Conservation (phyloP, 2,113 vertebrate genomes). For the Cottus gobio region DNA sequence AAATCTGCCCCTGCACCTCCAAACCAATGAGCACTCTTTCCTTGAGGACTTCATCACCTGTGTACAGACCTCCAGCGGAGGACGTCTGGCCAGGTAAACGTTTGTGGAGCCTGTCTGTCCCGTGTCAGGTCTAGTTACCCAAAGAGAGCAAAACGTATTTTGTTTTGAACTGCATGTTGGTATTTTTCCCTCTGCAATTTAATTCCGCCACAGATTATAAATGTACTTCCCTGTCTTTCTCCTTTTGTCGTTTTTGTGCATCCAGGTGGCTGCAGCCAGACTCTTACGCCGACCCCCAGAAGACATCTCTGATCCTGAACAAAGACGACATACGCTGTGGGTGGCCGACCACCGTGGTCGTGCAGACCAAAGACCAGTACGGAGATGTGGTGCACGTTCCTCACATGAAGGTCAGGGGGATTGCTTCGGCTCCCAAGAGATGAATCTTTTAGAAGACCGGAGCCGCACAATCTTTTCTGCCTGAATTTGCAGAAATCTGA, state of each 20-base stretch:
- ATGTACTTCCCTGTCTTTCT: not conserved
- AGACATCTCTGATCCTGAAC: slow-evolving; percentile 96
- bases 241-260: not conserved
- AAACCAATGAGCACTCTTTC: slow-evolving; percentile 98
- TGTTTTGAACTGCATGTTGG: not conserved
- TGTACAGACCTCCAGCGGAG: slow-evolving; percentile 94
- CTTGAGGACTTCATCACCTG: slow-evolving; percentile 98
- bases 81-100: slow-evolving; percentile 93
- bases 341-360: slow-evolving; percentile 96
- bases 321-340: slow-evolving; percentile 98
- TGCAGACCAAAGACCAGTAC: slow-evolving; percentile 99
- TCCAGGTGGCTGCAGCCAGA: slow-evolving; percentile 98
- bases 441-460: not conserved
- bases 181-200: not conserved
- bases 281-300: slow-evolving; percentile 98
- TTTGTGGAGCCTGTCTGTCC: not conserved
- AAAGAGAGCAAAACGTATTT: not conserved
- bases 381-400: slow-evolving; percentile 98
- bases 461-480: not conserved
- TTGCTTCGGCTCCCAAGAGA: not conserved
- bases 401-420: slow-evolving; percentile 93
- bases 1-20: slow-evolving; percentile 94
- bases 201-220: not conserved
- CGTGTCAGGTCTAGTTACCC: not conserved
- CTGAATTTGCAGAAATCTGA: not conserved